Evolutionary conservation across 2,797 vertebrate genomes (phyloP), one percentile per base, ranked within the genome.

Genomic region (Sebastes minor): DNA sequence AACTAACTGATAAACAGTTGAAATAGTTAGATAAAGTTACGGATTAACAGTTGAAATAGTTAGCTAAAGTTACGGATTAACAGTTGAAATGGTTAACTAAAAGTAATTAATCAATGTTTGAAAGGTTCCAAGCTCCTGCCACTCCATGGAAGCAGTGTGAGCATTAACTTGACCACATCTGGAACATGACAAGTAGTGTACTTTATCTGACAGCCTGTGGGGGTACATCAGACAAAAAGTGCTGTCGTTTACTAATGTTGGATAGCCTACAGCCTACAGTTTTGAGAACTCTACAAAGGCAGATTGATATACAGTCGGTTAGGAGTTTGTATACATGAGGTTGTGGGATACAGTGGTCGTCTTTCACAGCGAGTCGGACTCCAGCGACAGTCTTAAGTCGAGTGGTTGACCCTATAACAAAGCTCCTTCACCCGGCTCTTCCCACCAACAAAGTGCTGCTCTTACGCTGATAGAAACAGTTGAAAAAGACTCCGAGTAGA

Each of bases 391-490:
- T 70, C 80, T 90, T 68, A 76, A 88, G 84, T 91, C 30, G 79
- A 91, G 90, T 82, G 87, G 81, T 76, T 88, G 90, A 89, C 90
- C 90, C 80, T 42, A 67, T 12, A 75, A 90, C 91, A 92, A 93
- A 90, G 82, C 72, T 67, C 55, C 89, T 77, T 85, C 85, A 76
- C 82, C 73, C 79, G 12, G 74, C 83, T 89, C 83, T 84, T 86
- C 83, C 81, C 83, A 84, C 86, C 86, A 84, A 91, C 88, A 93
- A 89, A 90, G 90, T 90, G 87, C 83, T 83, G 77, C 81, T 92
- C 88, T 88, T 86, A 78, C 25, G 53, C 83, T 35, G 82, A 88
- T 78, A 86, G 90, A 93, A 91, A 88, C 82, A 84, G 87, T 88
- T 78, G 82, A 92, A 88, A 93, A 89, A 89, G 85, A 82, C 74